These are phyloP conservation scores for Acanthopleura granulata DNA, from an alignment of 2,888 invertebrate species.

Conservation along the genomic window DNA sequence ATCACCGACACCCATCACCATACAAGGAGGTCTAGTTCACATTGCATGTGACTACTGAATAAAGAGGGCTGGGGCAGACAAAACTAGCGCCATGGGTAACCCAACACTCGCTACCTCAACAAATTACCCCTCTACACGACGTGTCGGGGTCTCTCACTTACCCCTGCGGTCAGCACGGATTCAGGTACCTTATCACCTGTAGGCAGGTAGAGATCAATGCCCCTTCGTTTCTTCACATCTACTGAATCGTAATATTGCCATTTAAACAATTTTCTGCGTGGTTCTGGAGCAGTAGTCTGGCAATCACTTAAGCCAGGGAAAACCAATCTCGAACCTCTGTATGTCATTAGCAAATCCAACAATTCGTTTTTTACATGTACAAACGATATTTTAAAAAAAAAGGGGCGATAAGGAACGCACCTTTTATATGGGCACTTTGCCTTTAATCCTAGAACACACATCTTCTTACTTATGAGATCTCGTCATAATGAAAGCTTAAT, in stretches of 20 bases:
- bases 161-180: background rate
- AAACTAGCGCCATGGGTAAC: conserved; percentile 1
- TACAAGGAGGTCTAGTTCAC: background rate
- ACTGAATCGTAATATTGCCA: background rate
- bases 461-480: too few species aligned
- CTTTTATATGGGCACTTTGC: too few species aligned
- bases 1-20: background rate
- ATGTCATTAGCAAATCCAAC: too few species aligned
- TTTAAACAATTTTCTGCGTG: too few species aligned
- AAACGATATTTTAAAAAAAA: too few species aligned
- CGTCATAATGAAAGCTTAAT: too few species aligned
- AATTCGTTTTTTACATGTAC: too few species aligned
- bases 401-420: too few species aligned
- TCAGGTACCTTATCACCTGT: conserved; percentile 1
- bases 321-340: too few species aligned
- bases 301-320: too few species aligned
- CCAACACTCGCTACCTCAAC: conserved; percentile 11
- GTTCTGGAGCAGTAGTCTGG: too few species aligned
- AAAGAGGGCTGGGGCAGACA: conserved; percentile 11
- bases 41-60: conserved; percentile 17
- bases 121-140: background rate
- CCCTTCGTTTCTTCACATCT: background rate
- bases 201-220: conserved; percentile 3
- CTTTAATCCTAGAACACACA: too few species aligned
- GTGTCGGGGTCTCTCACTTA: conserved; percentile 2